phyloP scores from a whole-genome alignment of 2,888 invertebrate genomes.

The Salticus scenicus region DNA sequence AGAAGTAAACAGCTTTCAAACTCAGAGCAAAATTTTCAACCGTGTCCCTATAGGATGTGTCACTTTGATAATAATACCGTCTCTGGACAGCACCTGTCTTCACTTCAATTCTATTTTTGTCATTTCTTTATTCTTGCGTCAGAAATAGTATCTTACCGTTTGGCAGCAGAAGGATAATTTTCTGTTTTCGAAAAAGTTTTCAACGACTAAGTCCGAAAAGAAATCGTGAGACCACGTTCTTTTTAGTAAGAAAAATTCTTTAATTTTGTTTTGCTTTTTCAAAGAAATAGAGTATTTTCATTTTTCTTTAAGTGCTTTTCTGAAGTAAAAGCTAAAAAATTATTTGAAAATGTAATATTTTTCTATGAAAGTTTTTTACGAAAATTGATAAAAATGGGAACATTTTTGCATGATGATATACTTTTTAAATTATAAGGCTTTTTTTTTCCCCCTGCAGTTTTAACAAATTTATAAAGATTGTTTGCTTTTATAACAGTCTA shows the following conservation, averaged over 20 bases:
- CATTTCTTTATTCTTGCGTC: slow-evolving; percentile 19
- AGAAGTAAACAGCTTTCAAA: not conserved
- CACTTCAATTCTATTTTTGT: slow-evolving; percentile 32
- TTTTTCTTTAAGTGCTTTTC: not conserved
- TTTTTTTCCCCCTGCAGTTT: too few species aligned
- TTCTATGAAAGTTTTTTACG: too few species aligned
- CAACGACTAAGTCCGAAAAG: not conserved
- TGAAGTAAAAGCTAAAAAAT: not conserved
- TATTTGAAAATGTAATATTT: too few species aligned
- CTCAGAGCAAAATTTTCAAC: not conserved
- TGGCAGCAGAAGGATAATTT: not conserved
- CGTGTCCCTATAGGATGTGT: slow-evolving; percentile 54
- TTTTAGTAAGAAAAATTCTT: not conserved
- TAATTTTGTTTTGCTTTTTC: not conserved
- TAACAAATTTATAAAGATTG: too few species aligned
- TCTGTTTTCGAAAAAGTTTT: not conserved
- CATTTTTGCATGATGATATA: too few species aligned
- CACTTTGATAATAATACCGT: slow-evolving; percentile 48
- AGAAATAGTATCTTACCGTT: not conserved
- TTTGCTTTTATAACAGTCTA: too few species aligned
- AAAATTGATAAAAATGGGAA: too few species aligned
- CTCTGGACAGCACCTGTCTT: slow-evolving; percentile 59
- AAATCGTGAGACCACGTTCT: not conserved
- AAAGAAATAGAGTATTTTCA: not conserved
- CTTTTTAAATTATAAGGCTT: too few species aligned